Percentiles rank a stretch among this genome's conserved stretches.
Evolutionary conservation across 2,113 vertebrate species (phyloP).

Genomic region (Mesitornis unicolor): DNA sequence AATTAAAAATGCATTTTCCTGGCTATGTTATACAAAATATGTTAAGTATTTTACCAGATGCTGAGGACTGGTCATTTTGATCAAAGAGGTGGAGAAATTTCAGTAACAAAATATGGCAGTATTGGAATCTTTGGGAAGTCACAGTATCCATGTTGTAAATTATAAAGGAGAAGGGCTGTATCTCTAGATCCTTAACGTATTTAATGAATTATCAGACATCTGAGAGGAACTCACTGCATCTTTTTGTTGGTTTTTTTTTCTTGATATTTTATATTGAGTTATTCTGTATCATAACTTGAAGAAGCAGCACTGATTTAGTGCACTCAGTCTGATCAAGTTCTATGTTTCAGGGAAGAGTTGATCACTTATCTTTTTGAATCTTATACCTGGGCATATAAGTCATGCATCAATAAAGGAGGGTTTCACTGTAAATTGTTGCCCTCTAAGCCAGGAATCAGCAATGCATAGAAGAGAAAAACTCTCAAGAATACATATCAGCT

Average conservation of each 20-base stretch:
- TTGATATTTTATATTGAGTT: not conserved
- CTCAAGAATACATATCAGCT: not conserved
- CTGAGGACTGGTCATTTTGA: not conserved
- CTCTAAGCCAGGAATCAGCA: not conserved
- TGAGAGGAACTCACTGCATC: not conserved
- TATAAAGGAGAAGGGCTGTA: not conserved
- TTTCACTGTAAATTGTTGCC: not conserved
- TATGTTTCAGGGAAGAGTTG: not conserved
- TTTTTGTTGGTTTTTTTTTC: not conserved
- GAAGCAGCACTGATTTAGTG: not conserved
- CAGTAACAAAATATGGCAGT: not conserved
- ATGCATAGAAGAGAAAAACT: not conserved
- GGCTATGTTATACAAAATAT: not conserved
- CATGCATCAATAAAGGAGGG: not conserved
- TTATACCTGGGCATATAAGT: not conserved
- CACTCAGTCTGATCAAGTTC: not conserved
- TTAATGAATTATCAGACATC: not conserved
- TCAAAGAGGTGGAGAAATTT: not conserved
- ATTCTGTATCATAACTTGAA: not conserved
- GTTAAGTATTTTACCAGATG: not conserved
- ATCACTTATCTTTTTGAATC: not conserved
- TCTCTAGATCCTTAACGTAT: not conserved
- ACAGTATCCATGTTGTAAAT: not conserved
- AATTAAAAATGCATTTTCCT: constrained; percentile 27
- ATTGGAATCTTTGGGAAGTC: not conserved